Evolutionary conservation across 2,113 vertebrate genomes (phyloP), one percentile per base, ranked within the genome.

Genomic region (Paradoxurus hermaphroditus): DNA sequence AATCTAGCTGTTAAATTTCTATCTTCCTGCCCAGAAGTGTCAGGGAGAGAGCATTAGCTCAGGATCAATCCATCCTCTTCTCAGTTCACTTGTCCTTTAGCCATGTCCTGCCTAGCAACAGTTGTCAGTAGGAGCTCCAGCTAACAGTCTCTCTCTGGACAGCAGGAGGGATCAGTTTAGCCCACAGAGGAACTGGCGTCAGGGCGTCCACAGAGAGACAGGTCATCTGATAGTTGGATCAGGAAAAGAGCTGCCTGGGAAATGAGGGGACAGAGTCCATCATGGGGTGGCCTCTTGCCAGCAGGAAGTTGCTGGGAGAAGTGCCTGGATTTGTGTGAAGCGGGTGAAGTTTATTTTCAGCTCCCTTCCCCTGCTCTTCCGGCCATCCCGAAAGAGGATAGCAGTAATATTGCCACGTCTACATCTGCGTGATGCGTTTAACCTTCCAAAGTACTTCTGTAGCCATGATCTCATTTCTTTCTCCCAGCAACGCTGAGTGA

Each of bases 391-490:
- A 79, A 95, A 83, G 94, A 89, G 83, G 95, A 86, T 94, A 89
- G 62, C 53, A 21, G 25, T 90, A 93, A 93, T 63, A 86, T 83
- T 0, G 1, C 79, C 73, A 91, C 90, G 29, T 94, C 72, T 94
- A 67, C 78, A 92, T 87, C 79, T 51, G 9, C n/a, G 70, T 94
- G 89, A 88, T 79, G 72, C 3, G 7, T 78, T 94, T 98, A 90
- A 96, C 92, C 95, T 98, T 96, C 68, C 95, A 70, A 88, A 96
- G 86, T 96, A 73, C 56, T 79, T 78, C 86, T 90, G 67, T 63
- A 94, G 51, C 86, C 79, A 90, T 96, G 96, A 97, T 96, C 96
- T 97, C 95, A 95, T 97, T 95, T 91, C 84, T 46, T 94, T 97
- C 83, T 94, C 36, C 72, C 93, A 97, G 86, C 63, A 93, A 73